A percentile compares a stretch with the other conserved stretches of the same genome.
phyloP scores from a whole-genome alignment of 2,888 invertebrate species.

The Strigamia transsilvanica region DNA sequence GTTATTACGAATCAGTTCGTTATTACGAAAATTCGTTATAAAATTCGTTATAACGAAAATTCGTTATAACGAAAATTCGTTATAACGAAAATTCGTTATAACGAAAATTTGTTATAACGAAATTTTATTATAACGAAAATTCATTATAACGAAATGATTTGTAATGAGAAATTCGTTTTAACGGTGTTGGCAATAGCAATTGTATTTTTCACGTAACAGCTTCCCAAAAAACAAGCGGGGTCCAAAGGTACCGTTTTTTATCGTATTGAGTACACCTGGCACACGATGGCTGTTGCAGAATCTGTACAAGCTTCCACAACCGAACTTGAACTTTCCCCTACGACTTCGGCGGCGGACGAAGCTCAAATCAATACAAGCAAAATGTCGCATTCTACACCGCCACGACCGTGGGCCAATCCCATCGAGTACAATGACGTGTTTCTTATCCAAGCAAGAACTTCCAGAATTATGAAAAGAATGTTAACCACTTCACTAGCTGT shows the following conservation, averaged over 20 bases:
- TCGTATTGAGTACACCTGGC: conserved; percentile 2
- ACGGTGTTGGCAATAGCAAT: no score
- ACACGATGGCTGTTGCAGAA: no score
- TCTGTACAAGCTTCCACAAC: no score
- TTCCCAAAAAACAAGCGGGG: background rate
- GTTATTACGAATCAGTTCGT: no score
- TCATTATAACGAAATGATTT: background rate
- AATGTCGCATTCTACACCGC: background rate
- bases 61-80: no score
- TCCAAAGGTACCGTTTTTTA: background rate
- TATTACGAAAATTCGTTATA: no score
- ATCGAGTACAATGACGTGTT: background rate
- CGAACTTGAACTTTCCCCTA: background rate
- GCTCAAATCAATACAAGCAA: background rate
- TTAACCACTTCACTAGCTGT: no score
- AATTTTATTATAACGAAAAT: no score
- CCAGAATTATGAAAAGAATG: background rate
- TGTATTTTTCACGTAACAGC: background rate
- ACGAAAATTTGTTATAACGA: no score
- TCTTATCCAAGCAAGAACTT: background rate
- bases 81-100: no score
- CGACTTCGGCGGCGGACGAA: background rate
- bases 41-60: no score
- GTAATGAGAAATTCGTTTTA: background rate
- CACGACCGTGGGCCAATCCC: background rate